Evolutionary conservation across 2,888 invertebrate genomes (phyloP), one percentile per base, ranked within the genome.

Genomic region (Tipula unca): DNA sequence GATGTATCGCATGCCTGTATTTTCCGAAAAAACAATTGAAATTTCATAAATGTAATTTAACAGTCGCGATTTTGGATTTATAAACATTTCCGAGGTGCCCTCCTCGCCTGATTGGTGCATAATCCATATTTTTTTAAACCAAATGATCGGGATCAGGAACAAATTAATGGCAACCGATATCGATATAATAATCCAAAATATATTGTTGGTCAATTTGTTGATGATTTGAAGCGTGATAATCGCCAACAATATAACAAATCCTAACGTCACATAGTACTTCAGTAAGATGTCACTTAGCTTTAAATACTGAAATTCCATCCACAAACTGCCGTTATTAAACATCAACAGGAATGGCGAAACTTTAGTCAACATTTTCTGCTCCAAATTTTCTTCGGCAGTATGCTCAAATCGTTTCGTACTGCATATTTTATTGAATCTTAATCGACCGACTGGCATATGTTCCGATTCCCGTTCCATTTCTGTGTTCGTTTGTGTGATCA

Each of bases 401-500:
- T 89, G 89, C 36, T 89, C 89, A 29, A 20, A 20, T n/a, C 8
- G 25, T 29, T 42, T 85, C 10, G 13, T 69, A 13, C 69, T 69
- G 25, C 69, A 69, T 2, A 69, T 10, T 69, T 69, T 69, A 69
- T 69, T 69, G 69, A 69, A 69, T 25, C 69, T 93, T 90, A 93
- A 93, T 89, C 95, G 95, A 86, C 95, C 95, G 87, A 96, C 93
- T n/a, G 95, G 95, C 95, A 97, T 96, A 87, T 94, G 94, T 87
- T 96, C 94, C 87, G 97, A 95, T 87, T 95, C 95, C 42, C 94
- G 93, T 85, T 94, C 93, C 95, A 97, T 96, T 89, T 95, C 95
- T 8, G 94, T 93, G 89, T 96, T 91, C 4, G 91, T 90, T 87
- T 91, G 90, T 29, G 89, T 89, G 14, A 90, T 89, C 85, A 91